These are phyloP conservation scores for Gopherus flavomarginatus DNA, from an alignment of 2,113 vertebrate genomes.

Conservation along the genomic window DNA sequence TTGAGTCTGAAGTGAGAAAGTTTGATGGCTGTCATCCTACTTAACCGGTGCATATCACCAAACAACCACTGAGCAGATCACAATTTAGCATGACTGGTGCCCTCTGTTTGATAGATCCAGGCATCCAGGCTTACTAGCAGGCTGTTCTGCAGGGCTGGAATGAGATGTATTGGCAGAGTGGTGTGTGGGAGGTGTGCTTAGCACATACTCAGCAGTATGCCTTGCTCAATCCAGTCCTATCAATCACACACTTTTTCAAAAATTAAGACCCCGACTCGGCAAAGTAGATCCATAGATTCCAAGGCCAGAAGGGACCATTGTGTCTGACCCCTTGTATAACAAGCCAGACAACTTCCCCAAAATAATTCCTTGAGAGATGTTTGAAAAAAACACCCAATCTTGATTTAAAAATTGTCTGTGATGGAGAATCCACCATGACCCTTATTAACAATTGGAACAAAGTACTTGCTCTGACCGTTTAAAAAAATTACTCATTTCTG, in stretches of 20 bases:
- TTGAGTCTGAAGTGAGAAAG: not conserved
- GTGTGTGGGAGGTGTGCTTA: not conserved
- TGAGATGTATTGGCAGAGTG: not conserved
- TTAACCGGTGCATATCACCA: not conserved
- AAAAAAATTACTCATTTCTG: not conserved
- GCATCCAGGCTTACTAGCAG: not conserved
- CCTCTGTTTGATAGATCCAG: not conserved
- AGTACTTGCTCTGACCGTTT: not conserved
- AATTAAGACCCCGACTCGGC: not conserved
- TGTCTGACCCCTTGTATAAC: not conserved
- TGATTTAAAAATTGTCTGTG: not conserved
- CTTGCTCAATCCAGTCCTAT: not conserved
- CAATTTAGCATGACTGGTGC: not conserved
- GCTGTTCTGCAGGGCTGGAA: not conserved
- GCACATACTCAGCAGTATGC: not conserved
- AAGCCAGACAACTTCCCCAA: not conserved
- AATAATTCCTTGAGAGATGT: not conserved
- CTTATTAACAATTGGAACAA: not conserved
- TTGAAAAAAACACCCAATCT: not conserved
- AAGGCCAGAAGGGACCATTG: not conserved
- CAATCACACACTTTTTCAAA: not conserved
- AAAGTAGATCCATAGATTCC: not conserved
- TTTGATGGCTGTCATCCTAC: not conserved
- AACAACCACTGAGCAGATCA: not conserved
- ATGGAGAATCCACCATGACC: not conserved